Base-by-base conservation (phyloP, 2,888 invertebrate species). In the Drosophila mimetica region DNA sequence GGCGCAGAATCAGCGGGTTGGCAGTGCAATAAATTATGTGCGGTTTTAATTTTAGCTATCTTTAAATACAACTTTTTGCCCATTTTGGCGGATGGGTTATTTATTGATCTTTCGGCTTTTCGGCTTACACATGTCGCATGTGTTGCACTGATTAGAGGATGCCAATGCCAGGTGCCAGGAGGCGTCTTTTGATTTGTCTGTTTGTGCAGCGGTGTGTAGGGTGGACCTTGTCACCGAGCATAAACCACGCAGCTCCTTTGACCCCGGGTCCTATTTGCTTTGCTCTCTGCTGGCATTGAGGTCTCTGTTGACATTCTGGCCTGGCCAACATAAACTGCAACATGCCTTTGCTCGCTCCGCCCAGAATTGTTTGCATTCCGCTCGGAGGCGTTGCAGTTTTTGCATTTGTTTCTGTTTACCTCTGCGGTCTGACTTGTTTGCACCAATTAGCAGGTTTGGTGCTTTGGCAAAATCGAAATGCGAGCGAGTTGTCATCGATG, bases 21-120 rank as follows among this genome's bases (percentile, higher is more conserved):
- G 57, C 48, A 44, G 36, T 53, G 75, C 67, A 52, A 73, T 72
- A 81, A 79, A 75, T 85, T 71, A 69, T 54, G 47, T 54, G 63
- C 77, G 64, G 50, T 71, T 83, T 77, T 76, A 67, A 71, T 69
- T 86, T 86, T 76, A 73, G 78, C 76, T 67, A 76, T 86, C 74
- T 77, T 71, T 71, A 71, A 71, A 71, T 71, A 44, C 30, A 78
- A 69, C 72, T 58, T 75, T 71, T 57, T 65, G 64, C 55, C 42
- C 51, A 70, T 58, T 58, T 41, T 28, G 42, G 70, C 28, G 13
- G 61, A 42, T 47, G 47, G 63, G 41, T 69, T 72, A 78, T 82
- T 84, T 88, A 87, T 88, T 80, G 86, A 85, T 77, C 85, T 82
- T 71, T 42, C 22, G n/a, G 61, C 46, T 72, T 75, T 76, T 85